A percentile compares a stretch with the other conserved stretches of the same genome.
phyloP scores from a whole-genome alignment of 1,140 invertebrate genomes.

The Stegodyphus dumicola region DNA sequence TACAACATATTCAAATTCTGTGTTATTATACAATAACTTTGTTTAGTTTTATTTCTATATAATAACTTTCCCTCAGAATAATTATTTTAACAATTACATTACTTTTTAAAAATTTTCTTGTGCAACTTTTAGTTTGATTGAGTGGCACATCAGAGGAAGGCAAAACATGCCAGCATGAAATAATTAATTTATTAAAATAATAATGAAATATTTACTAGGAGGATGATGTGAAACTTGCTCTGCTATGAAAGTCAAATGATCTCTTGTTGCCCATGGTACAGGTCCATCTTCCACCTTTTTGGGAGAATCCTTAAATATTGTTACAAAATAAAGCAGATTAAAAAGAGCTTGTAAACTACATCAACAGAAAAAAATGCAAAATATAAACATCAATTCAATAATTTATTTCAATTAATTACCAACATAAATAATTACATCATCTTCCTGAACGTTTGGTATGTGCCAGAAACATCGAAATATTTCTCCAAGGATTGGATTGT shows the following conservation, averaged over 20 bases:
- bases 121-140: not conserved
- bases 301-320: conserved; percentile 26
- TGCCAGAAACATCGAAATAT: conserved; percentile 88
- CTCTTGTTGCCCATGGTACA: conserved; percentile 81
- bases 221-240: conserved; percentile 99
- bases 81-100: no score
- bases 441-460: conserved; percentile 46
- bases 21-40: no score
- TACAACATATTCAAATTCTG: no score
- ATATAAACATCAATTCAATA: not conserved
- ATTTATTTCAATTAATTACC: not conserved
- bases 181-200: not conserved
- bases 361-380: not conserved
- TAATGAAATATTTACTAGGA: conserved; percentile 77
- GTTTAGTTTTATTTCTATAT: no score
- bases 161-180: not conserved
- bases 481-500: conserved; percentile 97
- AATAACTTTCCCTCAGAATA: no score
- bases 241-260: conserved; percentile 90
- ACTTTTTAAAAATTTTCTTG: no score
- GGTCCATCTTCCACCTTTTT: conserved; percentile 77
- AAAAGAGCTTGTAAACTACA: not conserved
- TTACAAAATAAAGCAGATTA: not conserved
- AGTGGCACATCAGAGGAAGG: no score
- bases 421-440: conserved; percentile 31